phyloP scores from a whole-genome alignment of 2,888 invertebrate genomes.

The Drosophila demipolita region DNA sequence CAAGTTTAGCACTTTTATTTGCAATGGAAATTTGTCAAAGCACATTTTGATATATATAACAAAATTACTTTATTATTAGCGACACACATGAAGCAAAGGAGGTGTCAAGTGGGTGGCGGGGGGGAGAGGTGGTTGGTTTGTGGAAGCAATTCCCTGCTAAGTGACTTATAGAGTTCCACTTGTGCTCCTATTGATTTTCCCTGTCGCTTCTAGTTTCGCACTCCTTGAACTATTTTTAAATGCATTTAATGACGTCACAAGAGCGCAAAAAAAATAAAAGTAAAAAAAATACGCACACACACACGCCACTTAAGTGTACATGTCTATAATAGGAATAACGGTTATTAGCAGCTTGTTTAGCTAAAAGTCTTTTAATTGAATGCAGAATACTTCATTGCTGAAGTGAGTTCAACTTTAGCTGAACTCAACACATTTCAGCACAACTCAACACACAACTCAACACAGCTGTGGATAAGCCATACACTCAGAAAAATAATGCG shows the following conservation, averaged over 20 bases:
- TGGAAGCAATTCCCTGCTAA: neutral
- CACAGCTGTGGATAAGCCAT: neutral
- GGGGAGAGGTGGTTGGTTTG: neutral
- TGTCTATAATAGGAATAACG: conserved; percentile 12
- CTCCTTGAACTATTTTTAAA: conserved; percentile 60
- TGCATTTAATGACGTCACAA: conserved; percentile 47
- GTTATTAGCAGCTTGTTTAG: conserved; percentile 10
- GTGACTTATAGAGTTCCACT: conserved; percentile 11
- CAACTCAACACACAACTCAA: neutral
- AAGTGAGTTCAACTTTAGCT: neutral
- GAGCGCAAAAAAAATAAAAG: neutral
- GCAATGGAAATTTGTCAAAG: conserved; percentile 39
- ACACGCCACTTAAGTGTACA: conserved; percentile 30
- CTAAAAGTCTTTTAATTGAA: conserved; percentile 13
- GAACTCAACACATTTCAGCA: neutral
- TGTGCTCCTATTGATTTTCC: conserved; percentile 52
- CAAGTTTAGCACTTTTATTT: conserved; percentile 20
- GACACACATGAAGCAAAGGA: neutral
- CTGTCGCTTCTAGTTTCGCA: conserved; percentile 16
- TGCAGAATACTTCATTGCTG: neutral
- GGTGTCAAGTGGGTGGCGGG: too few relatives aligned
- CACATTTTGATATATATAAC: conserved; percentile 43
- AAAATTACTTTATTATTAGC: conserved; percentile 49
- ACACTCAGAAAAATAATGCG: neutral
- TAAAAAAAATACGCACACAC: neutral